These are phyloP conservation scores for Drosophila suzukii DNA, from an alignment of 1,140 invertebrate genomes.

Conservation along the genomic window DNA sequence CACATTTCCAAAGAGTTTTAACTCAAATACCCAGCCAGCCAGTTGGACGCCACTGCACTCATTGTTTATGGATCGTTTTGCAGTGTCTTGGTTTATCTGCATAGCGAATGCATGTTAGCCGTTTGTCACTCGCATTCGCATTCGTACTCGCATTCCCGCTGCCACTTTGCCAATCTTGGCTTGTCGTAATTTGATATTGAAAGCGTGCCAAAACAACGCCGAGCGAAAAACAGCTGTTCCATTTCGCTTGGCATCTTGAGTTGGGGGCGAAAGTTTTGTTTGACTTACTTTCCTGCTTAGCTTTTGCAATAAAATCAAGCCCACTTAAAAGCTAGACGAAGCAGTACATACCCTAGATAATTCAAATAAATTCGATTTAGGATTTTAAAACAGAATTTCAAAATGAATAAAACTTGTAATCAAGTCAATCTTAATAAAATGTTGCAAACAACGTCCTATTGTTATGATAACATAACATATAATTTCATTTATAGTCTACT, in stretches of 20 bases:
- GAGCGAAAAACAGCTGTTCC: conserved; percentile 68
- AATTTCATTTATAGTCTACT: not conserved
- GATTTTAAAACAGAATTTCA: not conserved
- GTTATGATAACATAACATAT: not conserved
- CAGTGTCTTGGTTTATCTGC: conserved; percentile 27
- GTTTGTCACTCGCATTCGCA: conserved; percentile 55
- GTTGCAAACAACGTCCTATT: not conserved
- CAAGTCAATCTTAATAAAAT: not conserved
- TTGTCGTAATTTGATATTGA: conserved; percentile 74
- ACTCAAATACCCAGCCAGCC: conserved; percentile 1
- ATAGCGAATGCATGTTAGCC: conserved; percentile 24
- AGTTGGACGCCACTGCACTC: conserved; percentile 47
- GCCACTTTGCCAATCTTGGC: conserved; percentile 47
- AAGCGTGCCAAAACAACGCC: conserved; percentile 67
- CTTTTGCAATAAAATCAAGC: conserved; percentile 33
- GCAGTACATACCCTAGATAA: conserved; percentile 11
- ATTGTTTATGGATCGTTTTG: conserved; percentile 28
- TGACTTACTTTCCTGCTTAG: conserved; percentile 28
- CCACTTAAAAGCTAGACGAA: conserved; percentile 7
- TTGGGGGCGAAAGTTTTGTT: conserved; percentile 74
- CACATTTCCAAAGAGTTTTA: not conserved
- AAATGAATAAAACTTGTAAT: not conserved
- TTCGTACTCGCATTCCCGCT: conserved; percentile 28
- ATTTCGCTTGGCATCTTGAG: conserved; percentile 69
- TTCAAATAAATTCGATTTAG: not conserved